Evolutionary conservation across 2,113 vertebrate genomes (phyloP), one percentile per base, ranked within the genome.

Genomic region (Eretmochelys imbricata): DNA sequence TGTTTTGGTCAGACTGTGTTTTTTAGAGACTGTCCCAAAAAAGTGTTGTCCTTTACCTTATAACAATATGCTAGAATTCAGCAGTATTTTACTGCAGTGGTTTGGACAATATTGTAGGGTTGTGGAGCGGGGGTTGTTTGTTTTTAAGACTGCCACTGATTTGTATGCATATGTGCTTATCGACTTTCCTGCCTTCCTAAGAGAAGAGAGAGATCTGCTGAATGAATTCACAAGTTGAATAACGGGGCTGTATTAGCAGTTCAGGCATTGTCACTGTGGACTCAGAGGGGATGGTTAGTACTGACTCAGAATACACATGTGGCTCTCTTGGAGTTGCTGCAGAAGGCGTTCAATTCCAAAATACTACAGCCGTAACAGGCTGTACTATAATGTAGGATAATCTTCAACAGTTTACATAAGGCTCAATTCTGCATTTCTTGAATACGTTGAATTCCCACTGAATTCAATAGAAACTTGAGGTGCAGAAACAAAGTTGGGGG

Each of bases 131-230:
- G 27, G 3, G 35, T n/a, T 69, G 10, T n/a, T 91, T 83, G 94
- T 69, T 76, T 72, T n/a, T 29, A 76, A 20, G 8, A 1, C 57
- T 94, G 54, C 78, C 57, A 72, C 9, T 76, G n/a, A n/a, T 78
- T 93, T 79, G 76, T 89, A 93, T 80, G 93, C 79, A 69, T 29
- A 65, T 3, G 12, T 83, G 7, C 82, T 93, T 95, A 65, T 78
- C 1, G 25, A 62, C 17, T 69, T 92, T 31, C 16, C 35, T 92
- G 38, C 42, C 29, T n/a, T 65, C 35, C 25, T 93, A 31, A 80
- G 25, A 16, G 50, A 89, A 80, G 91, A 82, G 35, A 51, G 55
- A 69, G n/a, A 85, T 57, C 42, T 50, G 27, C 46, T 94, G 87
- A 80, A 88, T 75, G 17, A 3, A 38, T 87, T 53, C 85, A 31